Base-by-base conservation (phyloP, 1,140 invertebrate genomes). In the Drosophila ohnishii region DNA sequence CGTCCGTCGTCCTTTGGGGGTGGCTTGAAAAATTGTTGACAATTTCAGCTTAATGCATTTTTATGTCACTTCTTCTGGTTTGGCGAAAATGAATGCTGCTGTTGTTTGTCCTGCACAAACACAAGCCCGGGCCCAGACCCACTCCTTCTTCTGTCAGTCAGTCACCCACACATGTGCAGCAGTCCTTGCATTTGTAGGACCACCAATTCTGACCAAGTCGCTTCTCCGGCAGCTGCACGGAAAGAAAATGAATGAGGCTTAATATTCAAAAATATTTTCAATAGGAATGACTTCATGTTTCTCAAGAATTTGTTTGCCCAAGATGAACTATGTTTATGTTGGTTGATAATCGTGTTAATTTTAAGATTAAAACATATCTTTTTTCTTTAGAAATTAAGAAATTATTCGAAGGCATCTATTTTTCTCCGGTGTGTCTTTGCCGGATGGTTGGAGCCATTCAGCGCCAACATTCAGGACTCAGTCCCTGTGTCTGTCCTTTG, bases 11-110 rank as follows among this genome's bases (percentile, higher is more conserved):
- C 51, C 44, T 34, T 45, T 75, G 56, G 63, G 71, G 51, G 75
- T 62, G 58, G 58, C 44, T 75, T 83, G 66, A 83, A 87, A 87
- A 86, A 83, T 86, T 86, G 84, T 87, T 87, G 83, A 88, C 79
- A 87, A 88, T 87, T 88, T 87, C 82, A 83, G 84, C 84, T 87
- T 88, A 87, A 88, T 88, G 83, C 79, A 88, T 83, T 87, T 86
- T 81, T 78, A 73, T 82, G 79, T 77, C 80, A 80, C 71, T 75
- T 87, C 72, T 85, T 86, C 65, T 87, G 51, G 71, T 81, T 69
- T 75, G 70, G 73, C 58, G 77, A 66, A 65, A 47, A 58, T 66
- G 76, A 75, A 60, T 75, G 56, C 75, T 69, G 70, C 63, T 78
- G 59, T 85, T 86, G 82, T 78, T 85, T 82, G 83, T 76, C 75